Evolutionary conservation across 2,113 vertebrate species (phyloP).

Genomic region (Ptilorrhoa leucosticta): DNA sequence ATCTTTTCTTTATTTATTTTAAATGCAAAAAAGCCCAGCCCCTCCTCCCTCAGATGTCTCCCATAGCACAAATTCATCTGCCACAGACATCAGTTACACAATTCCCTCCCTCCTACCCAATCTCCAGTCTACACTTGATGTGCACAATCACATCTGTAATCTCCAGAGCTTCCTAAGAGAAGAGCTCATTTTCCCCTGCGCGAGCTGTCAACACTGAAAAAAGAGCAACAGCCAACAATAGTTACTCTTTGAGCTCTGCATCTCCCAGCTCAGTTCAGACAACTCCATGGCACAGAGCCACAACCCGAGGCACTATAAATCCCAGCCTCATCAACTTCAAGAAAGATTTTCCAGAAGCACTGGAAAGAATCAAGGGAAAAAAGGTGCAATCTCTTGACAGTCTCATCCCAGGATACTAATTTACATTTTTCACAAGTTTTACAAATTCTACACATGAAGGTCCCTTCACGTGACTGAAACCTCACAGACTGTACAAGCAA

Average conservation of each 20-base stretch:
- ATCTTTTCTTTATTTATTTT: background rate
- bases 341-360: conserved; percentile 29
- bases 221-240: conserved; percentile 28
- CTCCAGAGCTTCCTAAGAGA: conserved; percentile 33
- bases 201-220: conserved; percentile 39
- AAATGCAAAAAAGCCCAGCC: background rate
- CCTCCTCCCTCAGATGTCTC: background rate
- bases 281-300: conserved; percentile 42
- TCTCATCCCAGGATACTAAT: background rate
- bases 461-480: background rate
- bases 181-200: background rate
- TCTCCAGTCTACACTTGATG: conserved; percentile 33
- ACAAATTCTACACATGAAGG: background rate
- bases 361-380: conserved; percentile 12
- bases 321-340: background rate
- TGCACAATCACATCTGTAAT: conserved; percentile 46
- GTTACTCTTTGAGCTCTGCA: conserved; percentile 7
- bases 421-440: background rate
- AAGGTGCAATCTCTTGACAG: conserved; percentile 24
- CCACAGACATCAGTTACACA: conserved; percentile 62
- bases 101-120: conserved; percentile 36
- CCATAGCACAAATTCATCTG: conserved; percentile 24
- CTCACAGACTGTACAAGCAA: background rate
- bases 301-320: conserved; percentile 47
- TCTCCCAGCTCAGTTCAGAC: conserved; percentile 4